A percentile compares a stretch with the other conserved stretches of the same genome.
phyloP scores from a whole-genome alignment of 2,113 vertebrate genomes.

The Cettia cetti region DNA sequence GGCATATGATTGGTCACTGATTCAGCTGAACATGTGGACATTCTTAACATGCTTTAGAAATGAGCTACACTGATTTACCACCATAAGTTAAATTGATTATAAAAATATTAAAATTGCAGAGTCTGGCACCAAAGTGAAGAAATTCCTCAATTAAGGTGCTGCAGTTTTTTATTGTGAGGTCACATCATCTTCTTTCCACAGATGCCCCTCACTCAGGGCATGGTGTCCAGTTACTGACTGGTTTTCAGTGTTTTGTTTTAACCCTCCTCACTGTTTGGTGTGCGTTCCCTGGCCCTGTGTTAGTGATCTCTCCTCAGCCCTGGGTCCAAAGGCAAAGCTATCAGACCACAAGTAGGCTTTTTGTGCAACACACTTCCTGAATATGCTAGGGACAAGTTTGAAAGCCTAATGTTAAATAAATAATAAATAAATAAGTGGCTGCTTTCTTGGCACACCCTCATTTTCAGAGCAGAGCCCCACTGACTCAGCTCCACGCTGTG shows the following conservation, averaged over 20 bases:
- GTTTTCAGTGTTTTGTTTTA: not conserved
- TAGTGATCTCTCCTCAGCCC: not conserved
- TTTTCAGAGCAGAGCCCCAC: not conserved
- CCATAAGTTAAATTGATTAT: not conserved
- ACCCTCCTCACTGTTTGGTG: not conserved
- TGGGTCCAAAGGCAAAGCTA: fast-evolving
- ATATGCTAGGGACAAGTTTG: not conserved
- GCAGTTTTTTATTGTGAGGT: not conserved
- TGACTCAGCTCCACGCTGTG: fast-evolving
- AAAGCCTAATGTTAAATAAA: not conserved
- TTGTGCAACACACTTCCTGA: not conserved
- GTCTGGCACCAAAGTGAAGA: not conserved
- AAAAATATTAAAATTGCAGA: not conserved
- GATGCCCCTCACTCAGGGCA: not conserved
- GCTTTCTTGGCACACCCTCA: not conserved
- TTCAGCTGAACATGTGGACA: not conserved
- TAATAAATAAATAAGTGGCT: not conserved
- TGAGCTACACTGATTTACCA: not conserved
- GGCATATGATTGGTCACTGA: not conserved
- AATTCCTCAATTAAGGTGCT: not conserved
- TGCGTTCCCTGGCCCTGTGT: not conserved
- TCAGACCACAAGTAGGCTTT: not conserved
- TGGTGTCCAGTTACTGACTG: not conserved
- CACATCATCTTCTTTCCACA: not conserved
- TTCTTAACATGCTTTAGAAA: not conserved